Evolutionary conservation across 2,113 vertebrate genomes (phyloP).

Genomic region (Oreochromis tanganicae): DNA sequence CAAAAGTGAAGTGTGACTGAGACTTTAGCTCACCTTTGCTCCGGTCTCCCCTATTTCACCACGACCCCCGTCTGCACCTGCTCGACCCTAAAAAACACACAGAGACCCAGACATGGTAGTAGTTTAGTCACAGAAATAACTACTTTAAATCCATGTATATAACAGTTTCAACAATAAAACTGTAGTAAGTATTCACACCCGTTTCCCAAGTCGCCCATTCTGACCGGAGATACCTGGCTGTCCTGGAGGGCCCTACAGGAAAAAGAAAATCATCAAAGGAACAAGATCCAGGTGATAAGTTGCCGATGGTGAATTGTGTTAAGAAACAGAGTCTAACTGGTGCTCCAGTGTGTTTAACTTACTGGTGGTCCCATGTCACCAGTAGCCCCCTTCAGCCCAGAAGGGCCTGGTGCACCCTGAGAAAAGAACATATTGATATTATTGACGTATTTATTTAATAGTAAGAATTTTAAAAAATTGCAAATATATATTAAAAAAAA

Average conservation of each 20-base stretch:
- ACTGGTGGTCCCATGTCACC: conserved; percentile 87
- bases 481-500: neutral
- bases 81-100: conserved; percentile 76
- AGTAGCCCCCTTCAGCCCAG: conserved; percentile 83
- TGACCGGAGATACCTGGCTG: conserved; percentile 52
- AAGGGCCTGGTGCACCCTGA: conserved; percentile 80
- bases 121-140: neutral
- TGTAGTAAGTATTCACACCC: conserved; percentile 29
- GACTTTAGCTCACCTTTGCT: conserved; percentile 76
- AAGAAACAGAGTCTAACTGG: neutral
- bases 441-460: neutral
- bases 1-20: neutral
- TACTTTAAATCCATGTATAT: neutral
- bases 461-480: neutral
- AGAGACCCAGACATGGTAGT: neutral
- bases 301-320: too few relatives aligned
- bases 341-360: conserved; percentile 2
- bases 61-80: conserved; percentile 84
- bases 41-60: conserved; percentile 90
- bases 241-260: conserved; percentile 62
- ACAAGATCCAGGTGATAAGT: neutral
- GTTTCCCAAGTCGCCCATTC: conserved; percentile 67
- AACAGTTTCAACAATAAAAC: neutral
- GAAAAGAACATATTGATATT: neutral
- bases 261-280: neutral